phyloP scores from a whole-genome alignment of 2,113 vertebrate genomes.

The Phrynocephalus versicolor region DNA sequence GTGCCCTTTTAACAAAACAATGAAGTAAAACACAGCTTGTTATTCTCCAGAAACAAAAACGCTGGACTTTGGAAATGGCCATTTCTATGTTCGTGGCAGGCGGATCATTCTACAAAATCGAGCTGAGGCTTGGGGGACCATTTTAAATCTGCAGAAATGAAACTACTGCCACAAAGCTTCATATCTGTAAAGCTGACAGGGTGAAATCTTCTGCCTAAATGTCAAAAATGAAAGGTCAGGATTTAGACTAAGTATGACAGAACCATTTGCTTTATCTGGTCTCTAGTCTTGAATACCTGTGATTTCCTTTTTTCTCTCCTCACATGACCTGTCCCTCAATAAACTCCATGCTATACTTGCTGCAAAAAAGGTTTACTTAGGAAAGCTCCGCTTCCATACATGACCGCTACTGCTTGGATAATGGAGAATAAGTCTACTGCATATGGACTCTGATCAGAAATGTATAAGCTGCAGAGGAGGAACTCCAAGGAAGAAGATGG shows the following conservation, averaged over 20 bases:
- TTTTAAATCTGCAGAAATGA: not conserved
- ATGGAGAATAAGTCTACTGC: not conserved
- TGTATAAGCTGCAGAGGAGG: not conserved
- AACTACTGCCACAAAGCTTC: rapidly evolving
- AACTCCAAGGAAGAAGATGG: not conserved
- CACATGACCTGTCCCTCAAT: not conserved
- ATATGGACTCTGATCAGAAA: not conserved
- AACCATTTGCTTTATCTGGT: not conserved
- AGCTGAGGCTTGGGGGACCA: not conserved
- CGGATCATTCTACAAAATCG: not conserved
- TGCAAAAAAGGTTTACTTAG: not conserved
- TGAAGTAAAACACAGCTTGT: not conserved
- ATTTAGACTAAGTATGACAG: not conserved
- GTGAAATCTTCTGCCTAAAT: not conserved
- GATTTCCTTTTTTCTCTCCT: not conserved
- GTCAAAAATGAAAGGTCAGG: not conserved
- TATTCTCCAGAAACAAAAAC: not conserved
- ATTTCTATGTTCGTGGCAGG: not conserved
- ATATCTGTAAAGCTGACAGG: not conserved
- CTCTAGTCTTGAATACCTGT: not conserved
- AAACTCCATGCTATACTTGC: not conserved
- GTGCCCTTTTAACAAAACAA: not conserved
- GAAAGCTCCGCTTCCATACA: not conserved
- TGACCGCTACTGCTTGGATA: not conserved
- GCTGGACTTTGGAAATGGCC: not conserved